These are phyloP conservation scores for Cryptotis parvus DNA, from an alignment of 2,113 vertebrate species.

Conservation along the genomic window DNA sequence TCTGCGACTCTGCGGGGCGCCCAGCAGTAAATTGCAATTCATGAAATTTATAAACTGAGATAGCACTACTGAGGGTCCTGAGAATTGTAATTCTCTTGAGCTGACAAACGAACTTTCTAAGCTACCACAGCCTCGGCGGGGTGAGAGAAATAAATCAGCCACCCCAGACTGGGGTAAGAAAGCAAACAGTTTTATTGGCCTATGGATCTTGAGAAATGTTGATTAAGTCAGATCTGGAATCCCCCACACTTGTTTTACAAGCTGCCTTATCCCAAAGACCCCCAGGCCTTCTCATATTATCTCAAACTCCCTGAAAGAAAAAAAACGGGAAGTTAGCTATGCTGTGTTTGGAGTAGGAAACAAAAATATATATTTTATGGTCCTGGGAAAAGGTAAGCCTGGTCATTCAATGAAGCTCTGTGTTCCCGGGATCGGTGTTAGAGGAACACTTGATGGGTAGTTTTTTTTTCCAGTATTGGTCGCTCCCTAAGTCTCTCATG, in stretches of 20 bases:
- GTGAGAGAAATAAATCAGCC: constrained; percentile 82
- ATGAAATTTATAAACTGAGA: constrained; percentile 82
- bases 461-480: neutral
- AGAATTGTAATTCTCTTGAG: constrained; percentile 81
- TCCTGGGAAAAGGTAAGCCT: constrained; percentile 59
- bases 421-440: neutral
- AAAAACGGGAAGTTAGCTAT: constrained; percentile 56
- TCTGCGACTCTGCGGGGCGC: constrained; percentile 80
- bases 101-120: constrained; percentile 77
- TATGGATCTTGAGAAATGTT: constrained; percentile 78
- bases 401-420: neutral
- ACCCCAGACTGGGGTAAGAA: constrained; percentile 70
- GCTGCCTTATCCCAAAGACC: constrained; percentile 63
- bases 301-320: constrained; percentile 65
- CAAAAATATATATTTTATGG: constrained; percentile 59
- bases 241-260: constrained; percentile 75
- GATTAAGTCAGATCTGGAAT: constrained; percentile 80
- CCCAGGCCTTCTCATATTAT: constrained; percentile 53
- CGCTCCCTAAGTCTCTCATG: neutral
- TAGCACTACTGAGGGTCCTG: constrained; percentile 68
- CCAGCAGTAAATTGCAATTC: constrained; percentile 82
- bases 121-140: constrained; percentile 66
- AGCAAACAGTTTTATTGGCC: constrained; percentile 77
- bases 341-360: constrained; percentile 34
- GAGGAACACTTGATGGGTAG: neutral